Evolutionary conservation across 2,113 vertebrate genomes (phyloP).

Genomic region (Lepus europaeus): DNA sequence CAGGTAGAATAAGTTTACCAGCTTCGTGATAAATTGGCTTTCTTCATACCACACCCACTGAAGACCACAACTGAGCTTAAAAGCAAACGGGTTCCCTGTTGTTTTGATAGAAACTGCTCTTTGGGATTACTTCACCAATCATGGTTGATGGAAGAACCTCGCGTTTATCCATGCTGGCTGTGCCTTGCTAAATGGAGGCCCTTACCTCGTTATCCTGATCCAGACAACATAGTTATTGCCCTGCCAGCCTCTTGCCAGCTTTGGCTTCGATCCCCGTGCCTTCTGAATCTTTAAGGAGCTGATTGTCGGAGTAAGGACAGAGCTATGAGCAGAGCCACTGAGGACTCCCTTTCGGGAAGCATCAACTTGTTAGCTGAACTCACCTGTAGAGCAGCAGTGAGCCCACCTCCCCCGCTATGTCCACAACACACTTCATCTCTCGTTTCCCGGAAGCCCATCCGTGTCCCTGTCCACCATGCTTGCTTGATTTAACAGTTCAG

Average conservation of each 20-base stretch:
- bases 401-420: rapidly evolving
- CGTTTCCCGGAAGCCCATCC: neutral
- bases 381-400: neutral
- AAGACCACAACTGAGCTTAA: neutral
- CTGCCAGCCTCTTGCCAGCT: neutral
- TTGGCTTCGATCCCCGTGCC: neutral
- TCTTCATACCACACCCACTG: neutral
- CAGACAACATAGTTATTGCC: neutral
- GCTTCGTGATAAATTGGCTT: neutral
- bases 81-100: neutral
- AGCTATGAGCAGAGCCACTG: neutral
- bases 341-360: neutral
- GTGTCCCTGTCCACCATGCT: neutral
- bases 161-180: rapidly evolving
- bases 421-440: neutral
- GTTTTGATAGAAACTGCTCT: neutral
- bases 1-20: neutral
- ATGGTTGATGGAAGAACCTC: neutral
- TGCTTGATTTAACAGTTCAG: neutral
- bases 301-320: neutral
- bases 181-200: neutral
- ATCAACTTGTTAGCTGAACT: neutral
- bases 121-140: neutral
- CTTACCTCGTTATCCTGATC: neutral
- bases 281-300: neutral